Evolutionary conservation across 1,140 invertebrate genomes (phyloP).

Genomic region (Habropoda laboriosa): DNA sequence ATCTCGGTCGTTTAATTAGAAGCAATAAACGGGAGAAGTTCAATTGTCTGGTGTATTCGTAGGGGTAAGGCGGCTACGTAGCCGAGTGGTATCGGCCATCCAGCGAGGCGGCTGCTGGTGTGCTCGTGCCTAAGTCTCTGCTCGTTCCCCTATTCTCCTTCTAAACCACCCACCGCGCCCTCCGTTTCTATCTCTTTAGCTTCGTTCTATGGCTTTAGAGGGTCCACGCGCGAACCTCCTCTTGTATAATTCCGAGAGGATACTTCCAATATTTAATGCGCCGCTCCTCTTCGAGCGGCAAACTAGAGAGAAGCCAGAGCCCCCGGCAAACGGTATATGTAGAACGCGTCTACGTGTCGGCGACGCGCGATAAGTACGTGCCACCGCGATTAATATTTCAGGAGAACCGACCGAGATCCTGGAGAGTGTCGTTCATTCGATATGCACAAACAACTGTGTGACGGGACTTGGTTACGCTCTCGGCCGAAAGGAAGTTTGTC

Average conservation of each 20-base stretch:
- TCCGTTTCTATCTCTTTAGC: slow-evolving; percentile 7
- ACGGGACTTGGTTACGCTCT: slow-evolving; percentile 77
- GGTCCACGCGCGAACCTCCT: slow-evolving; percentile 55
- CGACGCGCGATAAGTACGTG: slow-evolving; percentile 74
- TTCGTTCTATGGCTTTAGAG: slow-evolving; percentile 47
- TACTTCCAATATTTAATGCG: slow-evolving; percentile 75
- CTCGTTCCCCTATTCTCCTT: slow-evolving; percentile 25
- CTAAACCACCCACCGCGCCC: not conserved
- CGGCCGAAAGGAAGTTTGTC: slow-evolving; percentile 37
- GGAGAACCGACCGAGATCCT: slow-evolving; percentile 70
- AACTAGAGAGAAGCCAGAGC: not conserved
- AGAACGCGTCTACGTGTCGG: slow-evolving; percentile 51
- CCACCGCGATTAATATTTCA: slow-evolving; percentile 76
- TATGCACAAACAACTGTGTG: slow-evolving; percentile 80
- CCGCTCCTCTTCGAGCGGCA: slow-evolving; percentile 16
- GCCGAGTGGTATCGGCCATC: slow-evolving; percentile 70
- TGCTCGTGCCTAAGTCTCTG: slow-evolving; percentile 36
- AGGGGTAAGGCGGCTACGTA: slow-evolving; percentile 59
- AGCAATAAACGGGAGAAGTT: slow-evolving; percentile 80
- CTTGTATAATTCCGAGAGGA: slow-evolving; percentile 69
- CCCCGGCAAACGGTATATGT: slow-evolving; percentile 34
- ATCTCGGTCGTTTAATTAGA: slow-evolving; percentile 81
- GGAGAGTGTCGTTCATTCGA: slow-evolving; percentile 66
- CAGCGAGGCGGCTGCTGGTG: slow-evolving; percentile 57
- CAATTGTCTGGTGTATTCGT: slow-evolving; percentile 78